phyloP scores from a whole-genome alignment of 2,797 vertebrate species.

The Mionectes olivaceus region DNA sequence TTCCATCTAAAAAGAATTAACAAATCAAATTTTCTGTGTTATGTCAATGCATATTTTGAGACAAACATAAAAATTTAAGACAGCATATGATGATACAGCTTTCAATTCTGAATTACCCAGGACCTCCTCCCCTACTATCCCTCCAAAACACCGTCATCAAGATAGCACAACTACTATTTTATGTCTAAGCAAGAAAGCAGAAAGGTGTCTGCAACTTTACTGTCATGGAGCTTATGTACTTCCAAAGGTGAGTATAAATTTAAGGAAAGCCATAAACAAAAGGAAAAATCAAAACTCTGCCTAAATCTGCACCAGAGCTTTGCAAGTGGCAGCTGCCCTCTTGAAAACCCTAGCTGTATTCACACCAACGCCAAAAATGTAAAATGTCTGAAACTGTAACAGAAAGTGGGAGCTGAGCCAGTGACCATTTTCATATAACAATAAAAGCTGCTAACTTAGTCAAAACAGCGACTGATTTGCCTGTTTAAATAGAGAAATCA shows the following conservation, averaged over 20 bases:
- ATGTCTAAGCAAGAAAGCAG: neutral
- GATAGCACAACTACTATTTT: neutral
- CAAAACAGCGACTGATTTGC: neutral
- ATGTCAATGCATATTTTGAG: neutral
- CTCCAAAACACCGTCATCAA: neutral
- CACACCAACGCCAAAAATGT: neutral
- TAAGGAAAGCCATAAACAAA: neutral
- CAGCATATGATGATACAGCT: neutral
- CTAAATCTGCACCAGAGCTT: neutral
- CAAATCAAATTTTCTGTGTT: conserved; percentile 45
- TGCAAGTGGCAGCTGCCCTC: neutral
- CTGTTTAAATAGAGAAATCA: neutral
- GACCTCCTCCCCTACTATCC: neutral
- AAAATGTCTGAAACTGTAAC: neutral
- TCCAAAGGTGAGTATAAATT: neutral
- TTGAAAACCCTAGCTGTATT: neutral
- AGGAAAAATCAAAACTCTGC: neutral
- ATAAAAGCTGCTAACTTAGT: neutral
- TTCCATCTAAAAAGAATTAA: conserved; percentile 88
- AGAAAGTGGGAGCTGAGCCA: neutral
- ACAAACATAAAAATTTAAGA: neutral
- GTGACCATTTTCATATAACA: neutral
- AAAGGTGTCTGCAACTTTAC: neutral
- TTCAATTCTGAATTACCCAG: neutral
- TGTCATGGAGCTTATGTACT: neutral